phyloP scores from a whole-genome alignment of 2,888 invertebrate genomes.

The Aphodius sticticus region DNA sequence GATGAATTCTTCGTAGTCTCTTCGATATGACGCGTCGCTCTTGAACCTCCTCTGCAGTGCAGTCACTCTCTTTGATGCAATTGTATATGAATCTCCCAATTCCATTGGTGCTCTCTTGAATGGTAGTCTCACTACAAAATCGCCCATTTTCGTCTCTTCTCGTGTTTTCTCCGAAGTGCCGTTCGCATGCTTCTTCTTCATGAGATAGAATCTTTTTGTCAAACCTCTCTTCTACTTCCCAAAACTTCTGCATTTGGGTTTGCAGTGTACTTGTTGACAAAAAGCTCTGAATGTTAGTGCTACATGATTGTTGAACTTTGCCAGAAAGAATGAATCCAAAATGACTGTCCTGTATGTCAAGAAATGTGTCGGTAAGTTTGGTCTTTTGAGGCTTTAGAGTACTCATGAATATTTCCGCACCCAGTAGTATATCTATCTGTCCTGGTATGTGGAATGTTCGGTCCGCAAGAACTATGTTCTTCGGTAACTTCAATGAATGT shows the following conservation, averaged over 20 bases:
- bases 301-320: background rate
- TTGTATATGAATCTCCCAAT: no score
- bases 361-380: conserved; percentile 9
- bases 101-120: no score
- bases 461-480: conserved; percentile 23
- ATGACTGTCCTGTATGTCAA: conserved; percentile 20
- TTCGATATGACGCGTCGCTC: no score
- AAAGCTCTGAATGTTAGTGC: no score
- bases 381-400: conserved; percentile 24
- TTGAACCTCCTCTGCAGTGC: no score
- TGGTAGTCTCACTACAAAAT: no score
- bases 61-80: no score
- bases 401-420: conserved; percentile 22
- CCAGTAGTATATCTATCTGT: conserved; percentile 27
- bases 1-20: no score
- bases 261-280: background rate
- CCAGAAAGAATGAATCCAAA: conserved; percentile 27
- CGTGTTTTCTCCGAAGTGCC: background rate
- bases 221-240: conserved; percentile 10
- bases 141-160: no score
- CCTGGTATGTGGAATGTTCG: conserved; percentile 20
- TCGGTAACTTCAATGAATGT: conserved; percentile 9
- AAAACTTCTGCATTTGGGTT: conserved; percentile 9
- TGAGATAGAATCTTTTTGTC: conserved; percentile 1
- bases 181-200: conserved; percentile 9